phyloP scores from a whole-genome alignment of 2,113 vertebrate species.

The Aptenodytes patagonicus region DNA sequence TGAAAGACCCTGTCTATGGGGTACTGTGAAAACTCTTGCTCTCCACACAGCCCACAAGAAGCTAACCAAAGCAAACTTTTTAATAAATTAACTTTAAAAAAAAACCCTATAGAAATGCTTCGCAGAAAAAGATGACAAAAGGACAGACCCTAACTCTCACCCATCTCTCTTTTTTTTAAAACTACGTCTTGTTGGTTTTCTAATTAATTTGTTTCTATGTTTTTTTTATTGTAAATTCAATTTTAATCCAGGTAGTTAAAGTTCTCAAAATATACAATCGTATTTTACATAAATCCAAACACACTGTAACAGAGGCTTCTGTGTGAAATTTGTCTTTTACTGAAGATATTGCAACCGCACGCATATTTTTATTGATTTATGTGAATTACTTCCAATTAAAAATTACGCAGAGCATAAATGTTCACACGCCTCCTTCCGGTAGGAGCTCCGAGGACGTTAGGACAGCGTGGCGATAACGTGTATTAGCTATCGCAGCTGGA shows the following conservation, averaged over 20 bases:
- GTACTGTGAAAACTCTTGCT: neutral
- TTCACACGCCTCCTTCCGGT: accelerated
- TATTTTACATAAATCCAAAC: neutral
- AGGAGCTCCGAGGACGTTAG: neutral
- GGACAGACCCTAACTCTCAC: neutral
- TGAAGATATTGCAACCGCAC: neutral
- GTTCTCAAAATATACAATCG: accelerated
- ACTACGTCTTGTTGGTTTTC: neutral
- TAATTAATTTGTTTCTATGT: neutral
- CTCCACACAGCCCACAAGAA: neutral
- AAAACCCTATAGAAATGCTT: neutral
- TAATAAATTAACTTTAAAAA: neutral
- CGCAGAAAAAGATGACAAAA: neutral
- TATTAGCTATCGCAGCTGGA: accelerated
- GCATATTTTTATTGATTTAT: neutral
- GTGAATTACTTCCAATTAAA: neutral
- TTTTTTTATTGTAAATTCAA: neutral
- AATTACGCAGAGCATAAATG: accelerated
- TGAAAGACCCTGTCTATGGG: neutral
- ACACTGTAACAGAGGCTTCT: neutral
- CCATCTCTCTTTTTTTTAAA: neutral
- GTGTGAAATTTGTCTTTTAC: neutral
- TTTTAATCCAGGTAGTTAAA: neutral
- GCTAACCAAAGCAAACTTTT: neutral
- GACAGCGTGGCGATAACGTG: accelerated